These are phyloP conservation scores for Lontra canadensis DNA, from an alignment of 2,113 vertebrate genomes.

Conservation along the genomic window DNA sequence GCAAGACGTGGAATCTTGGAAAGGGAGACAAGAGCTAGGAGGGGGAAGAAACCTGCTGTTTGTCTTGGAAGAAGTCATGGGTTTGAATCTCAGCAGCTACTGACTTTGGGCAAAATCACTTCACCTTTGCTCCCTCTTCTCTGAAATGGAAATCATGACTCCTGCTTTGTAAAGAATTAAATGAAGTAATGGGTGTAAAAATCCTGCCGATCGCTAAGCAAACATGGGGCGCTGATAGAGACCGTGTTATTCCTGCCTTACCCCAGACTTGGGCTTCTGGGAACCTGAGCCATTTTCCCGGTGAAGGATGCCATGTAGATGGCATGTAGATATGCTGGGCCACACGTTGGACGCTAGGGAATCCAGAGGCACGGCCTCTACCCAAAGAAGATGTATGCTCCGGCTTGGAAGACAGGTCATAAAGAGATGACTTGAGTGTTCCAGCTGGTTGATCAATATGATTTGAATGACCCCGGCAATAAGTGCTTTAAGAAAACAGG, in stretches of 20 bases:
- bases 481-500: constrained; percentile 61
- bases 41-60: constrained; percentile 12
- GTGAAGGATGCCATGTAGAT: constrained; percentile 11
- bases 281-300: background rate
- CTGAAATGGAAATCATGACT: constrained; percentile 1
- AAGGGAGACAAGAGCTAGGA: background rate
- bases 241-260: background rate
- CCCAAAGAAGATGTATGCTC: constrained; percentile 49
- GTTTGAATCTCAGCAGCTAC: background rate
- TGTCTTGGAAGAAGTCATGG: constrained; percentile 46
- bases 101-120: background rate
- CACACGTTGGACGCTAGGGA: constrained; percentile 4
- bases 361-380: background rate
- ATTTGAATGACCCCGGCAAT: constrained; percentile 58
- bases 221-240: background rate
- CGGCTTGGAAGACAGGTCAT: constrained; percentile 58
- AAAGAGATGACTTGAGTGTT: constrained; percentile 68
- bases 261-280: background rate
- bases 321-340: background rate
- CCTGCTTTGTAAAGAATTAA: constrained; percentile 11
- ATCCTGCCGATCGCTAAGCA: background rate
- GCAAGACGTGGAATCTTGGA: background rate
- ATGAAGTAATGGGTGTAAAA: constrained; percentile 12
- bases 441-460: constrained; percentile 68
- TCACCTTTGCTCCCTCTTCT: background rate